phyloP scores from a whole-genome alignment of 2,113 vertebrate species.

The Tychaedon coryphoeus region DNA sequence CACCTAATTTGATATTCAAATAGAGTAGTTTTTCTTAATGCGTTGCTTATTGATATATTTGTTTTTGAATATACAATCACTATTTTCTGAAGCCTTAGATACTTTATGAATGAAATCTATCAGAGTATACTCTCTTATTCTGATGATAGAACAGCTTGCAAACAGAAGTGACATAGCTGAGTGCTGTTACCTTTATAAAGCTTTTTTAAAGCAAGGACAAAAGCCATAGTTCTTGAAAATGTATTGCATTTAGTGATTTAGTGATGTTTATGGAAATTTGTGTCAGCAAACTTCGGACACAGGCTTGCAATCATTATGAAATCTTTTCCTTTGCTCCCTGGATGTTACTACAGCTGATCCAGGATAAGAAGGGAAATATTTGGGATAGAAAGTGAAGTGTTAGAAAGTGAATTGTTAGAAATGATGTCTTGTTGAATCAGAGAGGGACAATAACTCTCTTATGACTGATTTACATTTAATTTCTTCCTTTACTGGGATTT shows the following conservation, averaged over 20 bases:
- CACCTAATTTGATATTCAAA: background rate
- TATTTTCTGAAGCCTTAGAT: background rate
- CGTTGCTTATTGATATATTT: background rate
- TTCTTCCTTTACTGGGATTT: background rate
- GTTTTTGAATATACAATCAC: background rate
- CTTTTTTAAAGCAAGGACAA: background rate
- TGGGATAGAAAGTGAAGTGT: background rate
- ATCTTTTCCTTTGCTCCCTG: background rate
- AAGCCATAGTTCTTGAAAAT: background rate
- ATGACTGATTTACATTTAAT: background rate
- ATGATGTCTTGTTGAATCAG: background rate
- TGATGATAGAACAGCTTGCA: background rate
- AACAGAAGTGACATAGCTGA: background rate
- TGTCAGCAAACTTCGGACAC: background rate
- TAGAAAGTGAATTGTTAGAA: background rate
- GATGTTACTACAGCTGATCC: background rate
- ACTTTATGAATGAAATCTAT: background rate
- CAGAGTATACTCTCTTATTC: background rate
- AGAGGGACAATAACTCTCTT: background rate
- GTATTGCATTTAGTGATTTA: background rate
- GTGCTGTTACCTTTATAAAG: background rate
- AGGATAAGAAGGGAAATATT: background rate
- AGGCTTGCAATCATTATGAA: background rate
- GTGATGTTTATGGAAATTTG: background rate
- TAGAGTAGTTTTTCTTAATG: background rate